Conservation (phyloP, 2,888 invertebrate species). For the Sepioteuthis lessoniana region DNA sequence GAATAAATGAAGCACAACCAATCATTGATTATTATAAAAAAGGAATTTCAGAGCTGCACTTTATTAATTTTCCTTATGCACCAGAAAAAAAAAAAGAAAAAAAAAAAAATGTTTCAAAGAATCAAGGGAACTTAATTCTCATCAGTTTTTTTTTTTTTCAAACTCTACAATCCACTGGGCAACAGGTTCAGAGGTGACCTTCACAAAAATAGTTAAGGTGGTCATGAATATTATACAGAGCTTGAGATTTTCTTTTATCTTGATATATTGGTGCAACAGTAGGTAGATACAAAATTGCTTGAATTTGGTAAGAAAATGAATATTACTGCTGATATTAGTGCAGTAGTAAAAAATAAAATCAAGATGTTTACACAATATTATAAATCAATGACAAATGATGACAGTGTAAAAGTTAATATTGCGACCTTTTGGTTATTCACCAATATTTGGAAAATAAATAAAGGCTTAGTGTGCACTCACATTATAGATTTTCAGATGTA, state of each 20-base stretch:
- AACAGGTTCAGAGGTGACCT: neutral
- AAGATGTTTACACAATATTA: no score
- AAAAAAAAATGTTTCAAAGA: neutral
- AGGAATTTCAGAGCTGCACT: neutral
- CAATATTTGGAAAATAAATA: neutral
- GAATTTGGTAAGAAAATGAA: neutral
- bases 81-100: neutral
- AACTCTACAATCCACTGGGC: neutral
- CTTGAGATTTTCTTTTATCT: neutral
- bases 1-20: neutral
- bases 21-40: neutral
- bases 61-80: neutral
- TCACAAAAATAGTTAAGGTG: neutral
- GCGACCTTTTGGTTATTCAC: no score
- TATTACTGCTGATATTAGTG: no score
- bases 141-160: no score
- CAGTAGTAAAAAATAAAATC: no score
- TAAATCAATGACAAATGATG: no score
- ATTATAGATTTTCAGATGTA: neutral
- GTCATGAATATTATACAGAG: neutral
- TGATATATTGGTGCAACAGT: neutral
- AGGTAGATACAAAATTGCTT: neutral
- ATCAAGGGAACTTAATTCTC: no score
- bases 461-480: neutral
- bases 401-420: no score